Evolutionary conservation across 2,888 invertebrate species (phyloP), one percentile per base, ranked within the genome.

Genomic region (Dichetophora obliterata): DNA sequence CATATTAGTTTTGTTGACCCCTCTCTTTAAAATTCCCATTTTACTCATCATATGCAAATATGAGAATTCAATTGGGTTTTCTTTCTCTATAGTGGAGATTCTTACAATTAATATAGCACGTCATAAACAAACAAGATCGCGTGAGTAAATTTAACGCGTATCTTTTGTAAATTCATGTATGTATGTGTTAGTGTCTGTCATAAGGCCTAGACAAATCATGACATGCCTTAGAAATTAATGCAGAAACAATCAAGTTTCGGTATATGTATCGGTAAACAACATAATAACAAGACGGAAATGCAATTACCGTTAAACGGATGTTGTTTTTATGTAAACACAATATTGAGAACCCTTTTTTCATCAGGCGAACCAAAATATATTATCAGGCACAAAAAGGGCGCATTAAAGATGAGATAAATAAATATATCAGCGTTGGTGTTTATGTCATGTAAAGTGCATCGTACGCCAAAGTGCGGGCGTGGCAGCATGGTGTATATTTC

Each of bases 281-380:
- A 31, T 61, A 72, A 72, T 72, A 72, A 72, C 72, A 72, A 43
- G 72, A 59, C 72, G 72, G 72, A 72, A 72, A 59, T 61, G 61
- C 72, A 72, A 72, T 72, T 72, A 72, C 72, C 72, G 72, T 61
- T 72, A 72, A 61, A 59, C 72, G 72, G 72, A 72, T 72, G 72
- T 59, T 72, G 61, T 61, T 72, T 48, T 72, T 61, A 72, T 48
- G 72, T 72, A 72, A 72, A 72, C 72, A 72, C 61, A 61, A 59
- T 43, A 72, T 48, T 61, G 48, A 59, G 43, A 65, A 57, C 57
- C 72, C 61, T 61, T 72, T n/a, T 72, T 43, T 14, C 3, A 34
- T 24, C 37, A 5, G 48, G 24, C 11, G 24, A 50, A 8, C 6
- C 48, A 43, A n/a, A 66, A n/a, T 19, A 34, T 19, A 31, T 19